These are phyloP conservation scores for Pangasianodon gigas DNA, from an alignment of 2,113 vertebrate species.

Conservation along the genomic window DNA sequence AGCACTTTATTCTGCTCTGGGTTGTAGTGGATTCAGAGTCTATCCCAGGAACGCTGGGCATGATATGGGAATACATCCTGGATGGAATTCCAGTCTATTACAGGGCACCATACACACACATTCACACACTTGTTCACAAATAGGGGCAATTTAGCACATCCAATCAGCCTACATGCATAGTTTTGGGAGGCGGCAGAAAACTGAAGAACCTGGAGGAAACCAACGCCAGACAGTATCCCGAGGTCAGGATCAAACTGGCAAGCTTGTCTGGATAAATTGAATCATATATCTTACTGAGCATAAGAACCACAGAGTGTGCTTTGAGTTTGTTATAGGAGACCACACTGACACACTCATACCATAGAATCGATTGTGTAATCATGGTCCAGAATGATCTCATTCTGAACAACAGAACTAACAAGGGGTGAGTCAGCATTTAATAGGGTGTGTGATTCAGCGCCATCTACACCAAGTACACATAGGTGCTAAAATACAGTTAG, in stretches of 20 bases:
- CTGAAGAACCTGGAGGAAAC: not conserved
- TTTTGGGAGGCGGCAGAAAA: not conserved
- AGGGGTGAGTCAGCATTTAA: not conserved
- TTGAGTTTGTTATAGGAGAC: not conserved
- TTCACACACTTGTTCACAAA: not conserved
- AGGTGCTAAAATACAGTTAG: not conserved
- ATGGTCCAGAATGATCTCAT: not conserved
- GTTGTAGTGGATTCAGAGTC: not conserved
- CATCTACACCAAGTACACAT: not conserved
- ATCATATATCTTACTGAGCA: not conserved
- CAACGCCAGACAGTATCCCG: not conserved
- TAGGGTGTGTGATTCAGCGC: not conserved
- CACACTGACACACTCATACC: no score
- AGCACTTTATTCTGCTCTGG: not conserved
- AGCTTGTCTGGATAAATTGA: not conserved
- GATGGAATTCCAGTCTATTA: not conserved
- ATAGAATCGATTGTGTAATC: not conserved
- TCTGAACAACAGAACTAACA: conserved; percentile 1
- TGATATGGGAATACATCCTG: not conserved
- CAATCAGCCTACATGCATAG: not conserved
- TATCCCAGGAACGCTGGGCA: not conserved
- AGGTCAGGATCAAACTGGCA: not conserved
- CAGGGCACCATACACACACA: not conserved
- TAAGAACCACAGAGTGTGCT: not conserved
- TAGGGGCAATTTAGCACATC: not conserved